A percentile compares a stretch with the other conserved stretches of the same genome.
phyloP scores from a whole-genome alignment of 2,113 vertebrate species.

The Prochilodus magdalenae region DNA sequence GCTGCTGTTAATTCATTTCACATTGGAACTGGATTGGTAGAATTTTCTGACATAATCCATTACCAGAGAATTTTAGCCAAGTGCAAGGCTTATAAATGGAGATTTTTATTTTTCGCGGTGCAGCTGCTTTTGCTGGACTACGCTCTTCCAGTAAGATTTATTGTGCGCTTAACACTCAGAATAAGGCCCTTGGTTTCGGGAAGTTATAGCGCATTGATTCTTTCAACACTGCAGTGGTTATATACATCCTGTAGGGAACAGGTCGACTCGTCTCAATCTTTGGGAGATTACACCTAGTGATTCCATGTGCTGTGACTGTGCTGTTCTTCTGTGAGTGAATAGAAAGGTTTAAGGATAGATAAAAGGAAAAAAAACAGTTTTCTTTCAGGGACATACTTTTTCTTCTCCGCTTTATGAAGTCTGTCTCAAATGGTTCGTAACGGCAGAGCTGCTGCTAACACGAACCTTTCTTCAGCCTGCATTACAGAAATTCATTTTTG shows the following conservation, averaged over 20 bases:
- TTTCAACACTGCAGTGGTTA: not conserved
- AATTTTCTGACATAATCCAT: not conserved
- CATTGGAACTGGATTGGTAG: not conserved
- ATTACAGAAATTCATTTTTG: not conserved
- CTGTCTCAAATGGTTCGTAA: not conserved
- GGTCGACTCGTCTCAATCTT: not conserved
- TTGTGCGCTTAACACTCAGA: not conserved
- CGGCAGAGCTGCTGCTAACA: not conserved
- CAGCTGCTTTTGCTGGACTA: not conserved
- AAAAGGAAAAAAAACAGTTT: not conserved
- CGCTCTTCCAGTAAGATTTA: conserved; percentile 4
- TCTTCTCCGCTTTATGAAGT: not conserved
- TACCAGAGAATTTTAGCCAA: not conserved
- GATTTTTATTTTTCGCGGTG: not conserved
- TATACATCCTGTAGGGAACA: not conserved
- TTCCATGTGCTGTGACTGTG: not conserved
- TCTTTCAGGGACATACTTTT: not conserved
- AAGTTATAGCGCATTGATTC: not conserved
- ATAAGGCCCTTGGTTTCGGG: not conserved
- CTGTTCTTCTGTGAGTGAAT: not conserved
- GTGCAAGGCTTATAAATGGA: not conserved
- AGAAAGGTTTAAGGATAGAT: not conserved
- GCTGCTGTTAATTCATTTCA: not conserved
- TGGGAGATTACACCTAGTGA: not conserved
- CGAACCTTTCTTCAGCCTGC: not conserved